These are phyloP conservation scores for Spea bombifrons DNA, from an alignment of 2,113 vertebrate species.

Conservation along the genomic window DNA sequence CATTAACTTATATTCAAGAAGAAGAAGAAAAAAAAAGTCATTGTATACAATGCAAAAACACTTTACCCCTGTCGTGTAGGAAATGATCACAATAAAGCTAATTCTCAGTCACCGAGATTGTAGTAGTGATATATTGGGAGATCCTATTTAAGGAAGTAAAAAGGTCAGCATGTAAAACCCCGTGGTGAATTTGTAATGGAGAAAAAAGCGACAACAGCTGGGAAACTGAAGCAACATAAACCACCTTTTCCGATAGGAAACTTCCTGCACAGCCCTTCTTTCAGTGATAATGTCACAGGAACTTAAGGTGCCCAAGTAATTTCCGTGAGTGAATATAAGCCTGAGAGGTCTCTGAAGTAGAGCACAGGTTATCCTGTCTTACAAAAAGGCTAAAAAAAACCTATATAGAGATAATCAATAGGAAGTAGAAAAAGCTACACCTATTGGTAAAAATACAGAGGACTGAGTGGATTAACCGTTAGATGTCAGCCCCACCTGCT, in stretches of 20 bases:
- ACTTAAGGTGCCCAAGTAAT: neutral
- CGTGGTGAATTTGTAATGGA: conserved; percentile 25
- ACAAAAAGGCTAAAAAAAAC: too few species aligned
- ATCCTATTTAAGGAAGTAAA: conserved; percentile 31
- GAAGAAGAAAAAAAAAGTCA: neutral
- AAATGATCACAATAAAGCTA: neutral
- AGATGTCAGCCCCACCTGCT: too few species aligned
- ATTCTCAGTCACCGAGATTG: conserved; percentile 3
- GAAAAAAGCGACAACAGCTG: conserved; percentile 17
- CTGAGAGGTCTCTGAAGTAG: too few species aligned
- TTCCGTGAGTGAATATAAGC: too few species aligned
- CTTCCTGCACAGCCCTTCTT: neutral
- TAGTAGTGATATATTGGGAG: conserved; percentile 14
- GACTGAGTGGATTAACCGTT: too few species aligned
- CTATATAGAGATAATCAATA: too few species aligned
- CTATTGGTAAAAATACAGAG: too few species aligned
- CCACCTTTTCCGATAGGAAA: neutral
- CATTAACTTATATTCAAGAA: too few species aligned
- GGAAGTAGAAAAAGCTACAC: too few species aligned
- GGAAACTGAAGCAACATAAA: conserved; percentile 16
- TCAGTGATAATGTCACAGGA: neutral
- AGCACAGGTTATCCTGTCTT: too few species aligned
- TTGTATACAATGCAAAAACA: neutral
- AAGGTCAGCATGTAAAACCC: conserved; percentile 27
- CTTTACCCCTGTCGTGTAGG: neutral